Evolutionary conservation across 2,797 vertebrate species (phyloP).

Genomic region (Chelonia mydas): DNA sequence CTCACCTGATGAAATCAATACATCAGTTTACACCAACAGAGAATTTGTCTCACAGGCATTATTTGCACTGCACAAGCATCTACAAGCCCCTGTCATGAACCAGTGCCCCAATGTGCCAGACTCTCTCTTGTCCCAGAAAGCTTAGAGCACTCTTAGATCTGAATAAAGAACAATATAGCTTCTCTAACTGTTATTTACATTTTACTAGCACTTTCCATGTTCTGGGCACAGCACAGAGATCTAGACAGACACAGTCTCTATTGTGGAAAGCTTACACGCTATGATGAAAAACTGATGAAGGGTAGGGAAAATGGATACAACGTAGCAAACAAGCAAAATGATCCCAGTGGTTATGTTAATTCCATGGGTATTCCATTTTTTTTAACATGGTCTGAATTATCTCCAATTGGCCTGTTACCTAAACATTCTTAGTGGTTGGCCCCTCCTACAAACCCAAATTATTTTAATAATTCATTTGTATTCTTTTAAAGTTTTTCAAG

Average conservation of each 20-base stretch:
- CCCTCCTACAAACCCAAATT: background rate
- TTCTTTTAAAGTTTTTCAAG: background rate
- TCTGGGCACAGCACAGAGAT: fast-evolving
- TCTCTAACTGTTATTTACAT: background rate
- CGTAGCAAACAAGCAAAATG: background rate
- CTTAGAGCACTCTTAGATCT: background rate
- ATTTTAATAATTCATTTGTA: background rate
- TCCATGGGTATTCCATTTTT: background rate
- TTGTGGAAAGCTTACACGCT: background rate
- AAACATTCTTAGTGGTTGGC: background rate
- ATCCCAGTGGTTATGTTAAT: fast-evolving
- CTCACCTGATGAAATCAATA: background rate
- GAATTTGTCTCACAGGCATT: background rate
- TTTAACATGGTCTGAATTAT: background rate
- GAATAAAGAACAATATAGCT: fast-evolving
- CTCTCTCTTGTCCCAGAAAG: background rate
- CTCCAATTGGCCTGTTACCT: background rate
- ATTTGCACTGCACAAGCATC: too few relatives aligned
- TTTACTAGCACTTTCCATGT: fast-evolving
- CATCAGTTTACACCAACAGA: background rate
- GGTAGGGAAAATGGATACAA: background rate
- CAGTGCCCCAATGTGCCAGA: fast-evolving
- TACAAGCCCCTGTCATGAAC: background rate
- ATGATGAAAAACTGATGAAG: background rate
- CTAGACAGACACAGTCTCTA: background rate